A percentile compares a stretch with the other conserved stretches of the same genome.
Conservation (phyloP, 2,888 invertebrate genomes). For the Aphodius granarius region DNA sequence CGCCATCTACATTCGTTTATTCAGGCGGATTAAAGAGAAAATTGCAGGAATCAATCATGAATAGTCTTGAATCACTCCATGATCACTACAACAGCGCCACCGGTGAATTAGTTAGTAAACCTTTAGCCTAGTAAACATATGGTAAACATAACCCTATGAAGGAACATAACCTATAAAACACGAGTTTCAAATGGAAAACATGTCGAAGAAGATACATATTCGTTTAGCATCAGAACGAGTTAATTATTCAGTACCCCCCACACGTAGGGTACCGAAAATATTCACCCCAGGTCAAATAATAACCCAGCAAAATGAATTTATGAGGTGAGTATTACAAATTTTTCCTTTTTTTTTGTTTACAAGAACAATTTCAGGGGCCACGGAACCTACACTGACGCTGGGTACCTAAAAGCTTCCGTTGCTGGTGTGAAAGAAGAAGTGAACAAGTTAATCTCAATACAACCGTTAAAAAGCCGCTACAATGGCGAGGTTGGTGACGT, state of each 20-base stretch:
- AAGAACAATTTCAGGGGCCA: conserved; percentile 74
- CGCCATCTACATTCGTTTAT: no score
- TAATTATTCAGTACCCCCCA: conserved; percentile 59
- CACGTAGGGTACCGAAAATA: conserved; percentile 65
- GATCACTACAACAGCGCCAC: no score
- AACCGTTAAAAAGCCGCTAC: conserved; percentile 88
- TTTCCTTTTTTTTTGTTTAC: conserved; percentile 24
- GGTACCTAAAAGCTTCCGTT: conserved; percentile 85
- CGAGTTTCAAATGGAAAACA: conserved; percentile 38
- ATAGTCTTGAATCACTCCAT: no score
- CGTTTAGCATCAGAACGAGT: conserved; percentile 67
- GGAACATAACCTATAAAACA: neutral
- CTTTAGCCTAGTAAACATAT: no score
- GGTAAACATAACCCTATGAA: neutral
- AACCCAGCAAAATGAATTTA: conserved; percentile 78
- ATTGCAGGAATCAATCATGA: no score
- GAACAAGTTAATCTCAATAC: conserved; percentile 90
- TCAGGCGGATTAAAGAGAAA: no score
- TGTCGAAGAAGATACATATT: conserved; percentile 63
- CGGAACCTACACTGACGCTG: conserved; percentile 89
- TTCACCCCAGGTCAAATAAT: conserved; percentile 90
- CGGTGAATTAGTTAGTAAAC: no score
- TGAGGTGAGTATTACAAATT: conserved; percentile 65
- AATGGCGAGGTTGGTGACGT: conserved; percentile 96
- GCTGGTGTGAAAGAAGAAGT: conserved; percentile 94